Conservation (phyloP, 2,888 invertebrate genomes). For the Exephanes ischioxanthus region DNA sequence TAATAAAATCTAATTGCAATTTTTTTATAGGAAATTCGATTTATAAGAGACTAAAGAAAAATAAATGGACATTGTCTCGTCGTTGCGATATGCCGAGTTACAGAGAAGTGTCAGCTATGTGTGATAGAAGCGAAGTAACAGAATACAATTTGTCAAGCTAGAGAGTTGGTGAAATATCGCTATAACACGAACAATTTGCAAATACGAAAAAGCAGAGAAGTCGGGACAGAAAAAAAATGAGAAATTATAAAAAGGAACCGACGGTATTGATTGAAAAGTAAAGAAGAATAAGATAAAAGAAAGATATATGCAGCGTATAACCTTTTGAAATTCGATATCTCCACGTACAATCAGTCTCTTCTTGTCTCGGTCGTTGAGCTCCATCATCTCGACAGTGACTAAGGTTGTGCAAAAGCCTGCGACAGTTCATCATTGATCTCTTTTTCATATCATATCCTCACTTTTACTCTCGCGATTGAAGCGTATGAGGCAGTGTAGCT, state of each 20-base stretch:
- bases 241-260: conserved; percentile 4
- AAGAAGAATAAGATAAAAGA: conserved; percentile 5
- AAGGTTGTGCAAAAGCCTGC: background rate
- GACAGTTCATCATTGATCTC: conserved; percentile 9
- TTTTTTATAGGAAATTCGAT: background rate
- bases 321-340: conserved; percentile 46
- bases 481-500: conserved; percentile 1
- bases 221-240: background rate
- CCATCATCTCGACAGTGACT: conserved; percentile 42
- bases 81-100: background rate
- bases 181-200: background rate
- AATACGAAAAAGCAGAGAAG: background rate
- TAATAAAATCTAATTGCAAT: background rate
- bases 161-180: conserved; percentile 3
- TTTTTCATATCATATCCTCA: conserved; percentile 32
- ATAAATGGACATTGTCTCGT: background rate
- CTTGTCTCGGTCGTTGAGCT: conserved; percentile 30
- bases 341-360: conserved; percentile 38
- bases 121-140: background rate
- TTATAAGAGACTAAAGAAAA: background rate
- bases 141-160: background rate
- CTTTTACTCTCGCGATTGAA: conserved; percentile 47
- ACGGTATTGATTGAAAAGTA: conserved; percentile 4
- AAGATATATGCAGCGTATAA: background rate
- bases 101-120: background rate